A percentile compares a stretch with the other conserved stretches of the same genome.
Evolutionary conservation across 2,113 vertebrate genomes (phyloP).

Genomic region (Monopterus albus): DNA sequence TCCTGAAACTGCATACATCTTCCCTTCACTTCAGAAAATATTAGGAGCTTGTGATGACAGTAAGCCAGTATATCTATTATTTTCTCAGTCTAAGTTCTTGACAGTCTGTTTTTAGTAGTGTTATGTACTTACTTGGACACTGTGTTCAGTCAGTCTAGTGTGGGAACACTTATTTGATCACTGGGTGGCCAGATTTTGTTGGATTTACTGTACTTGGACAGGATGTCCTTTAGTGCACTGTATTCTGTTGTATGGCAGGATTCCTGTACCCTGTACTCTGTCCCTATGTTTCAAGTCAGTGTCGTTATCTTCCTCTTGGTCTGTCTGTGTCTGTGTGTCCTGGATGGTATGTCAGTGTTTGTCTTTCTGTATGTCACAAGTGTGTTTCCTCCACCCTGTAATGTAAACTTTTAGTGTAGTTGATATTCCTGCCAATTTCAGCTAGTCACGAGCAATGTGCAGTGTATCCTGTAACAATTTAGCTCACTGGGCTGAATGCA

Average conservation of each 20-base stretch:
- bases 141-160: conserved; percentile 53
- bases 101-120: conserved; percentile 49
- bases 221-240: conserved; percentile 60
- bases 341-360: conserved; percentile 28
- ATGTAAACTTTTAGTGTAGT: conserved; percentile 11
- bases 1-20: background rate
- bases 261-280: too few species aligned
- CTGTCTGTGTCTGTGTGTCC: conserved; percentile 29
- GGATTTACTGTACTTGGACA: conserved; percentile 77
- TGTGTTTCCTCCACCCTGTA: conserved; percentile 2
- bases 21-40: conserved; percentile 12
- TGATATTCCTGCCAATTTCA: conserved; percentile 6
- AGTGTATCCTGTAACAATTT: conserved; percentile 61
- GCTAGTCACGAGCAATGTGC: conserved; percentile 34
- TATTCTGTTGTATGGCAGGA: conserved; percentile 47
- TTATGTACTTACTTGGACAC: conserved; percentile 54
- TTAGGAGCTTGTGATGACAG: conserved; percentile 10
- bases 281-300: too few species aligned
- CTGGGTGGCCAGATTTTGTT: conserved; percentile 59
- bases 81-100: conserved; percentile 24
- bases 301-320: conserved; percentile 46
- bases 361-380: conserved; percentile 9
- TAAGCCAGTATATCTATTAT: conserved; percentile 30
- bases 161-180: conserved; percentile 68
- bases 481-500: conserved; percentile 45